Percentiles rank a stretch among this genome's conserved stretches.
These are phyloP conservation scores for Bostrychus sinensis DNA, from an alignment of 2,113 vertebrate genomes.

Conservation along the genomic window DNA sequence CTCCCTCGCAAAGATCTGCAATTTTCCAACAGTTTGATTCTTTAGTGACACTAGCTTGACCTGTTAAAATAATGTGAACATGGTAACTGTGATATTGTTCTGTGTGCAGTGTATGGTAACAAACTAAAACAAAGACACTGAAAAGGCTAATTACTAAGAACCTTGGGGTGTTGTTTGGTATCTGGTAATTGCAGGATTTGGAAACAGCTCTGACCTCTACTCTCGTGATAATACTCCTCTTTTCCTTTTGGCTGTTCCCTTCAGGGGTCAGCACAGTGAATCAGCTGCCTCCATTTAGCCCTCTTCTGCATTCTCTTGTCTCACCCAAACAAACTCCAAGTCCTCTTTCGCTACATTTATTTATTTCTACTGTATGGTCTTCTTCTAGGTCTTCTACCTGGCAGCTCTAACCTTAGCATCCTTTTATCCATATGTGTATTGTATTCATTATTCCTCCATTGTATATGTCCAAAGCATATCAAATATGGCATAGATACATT, in stretches of 20 bases:
- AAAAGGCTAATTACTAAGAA: conserved; percentile 1
- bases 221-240: not conserved
- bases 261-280: too few species aligned
- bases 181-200: not conserved
- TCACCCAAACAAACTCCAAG: too few species aligned
- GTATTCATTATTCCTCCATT: too few species aligned
- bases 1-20: not conserved
- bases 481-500: too few species aligned
- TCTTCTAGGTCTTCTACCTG: too few species aligned
- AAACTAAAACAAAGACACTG: not conserved
- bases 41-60: not conserved
- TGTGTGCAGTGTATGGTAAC: not conserved
- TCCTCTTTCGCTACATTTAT: too few species aligned
- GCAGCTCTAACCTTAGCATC: too few species aligned
- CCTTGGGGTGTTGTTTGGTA: conserved; percentile 2
- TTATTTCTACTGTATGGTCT: too few species aligned
- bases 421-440: too few species aligned
- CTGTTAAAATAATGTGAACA: not conserved
- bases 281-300: too few species aligned
- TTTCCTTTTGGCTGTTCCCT: not conserved
- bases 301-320: too few species aligned
- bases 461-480: too few species aligned
- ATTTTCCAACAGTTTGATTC: not conserved
- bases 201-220: not conserved
- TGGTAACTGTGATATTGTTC: not conserved